phyloP scores from a whole-genome alignment of 2,888 invertebrate species.

The Agriopis aurantiaria region DNA sequence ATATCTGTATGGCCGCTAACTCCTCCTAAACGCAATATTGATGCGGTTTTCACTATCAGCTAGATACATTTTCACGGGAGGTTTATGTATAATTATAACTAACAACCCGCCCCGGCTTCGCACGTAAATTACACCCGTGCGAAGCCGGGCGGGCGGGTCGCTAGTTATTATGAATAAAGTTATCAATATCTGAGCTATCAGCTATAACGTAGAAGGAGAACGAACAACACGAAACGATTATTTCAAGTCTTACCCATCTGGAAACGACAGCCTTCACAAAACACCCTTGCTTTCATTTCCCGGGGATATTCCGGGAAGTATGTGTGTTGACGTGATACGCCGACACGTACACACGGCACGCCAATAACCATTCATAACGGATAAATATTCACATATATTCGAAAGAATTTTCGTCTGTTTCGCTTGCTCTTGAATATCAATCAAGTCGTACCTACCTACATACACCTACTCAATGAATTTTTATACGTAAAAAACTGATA shows the following conservation, averaged over 20 bases:
- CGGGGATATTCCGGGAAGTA: constrained; percentile 4
- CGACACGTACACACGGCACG: constrained; percentile 4
- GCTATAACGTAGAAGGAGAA: too few species aligned
- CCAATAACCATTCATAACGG: constrained; percentile 24
- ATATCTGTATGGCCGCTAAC: too few species aligned
- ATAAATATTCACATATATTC: constrained; percentile 27
- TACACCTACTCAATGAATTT: not conserved
- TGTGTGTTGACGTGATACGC: constrained; percentile 10
- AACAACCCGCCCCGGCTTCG: too few species aligned
- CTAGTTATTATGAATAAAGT: too few species aligned
- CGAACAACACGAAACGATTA: too few species aligned
- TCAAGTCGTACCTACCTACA: not conserved
- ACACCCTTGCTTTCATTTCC: not conserved
- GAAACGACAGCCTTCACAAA: constrained; percentile 5
- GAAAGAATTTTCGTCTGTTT: constrained; percentile 18
- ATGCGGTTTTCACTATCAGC: too few species aligned
- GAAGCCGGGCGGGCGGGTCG: too few species aligned
- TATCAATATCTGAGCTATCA: too few species aligned
- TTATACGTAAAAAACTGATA: not conserved
- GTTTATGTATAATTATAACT: too few species aligned
- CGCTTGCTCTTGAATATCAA: constrained; percentile 16
- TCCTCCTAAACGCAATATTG: too few species aligned
- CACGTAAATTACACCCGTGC: too few species aligned
- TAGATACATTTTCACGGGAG: too few species aligned
- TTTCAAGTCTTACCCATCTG: not conserved